phyloP scores from a whole-genome alignment of 1,140 invertebrate species.

The Parapsyche elsis region DNA sequence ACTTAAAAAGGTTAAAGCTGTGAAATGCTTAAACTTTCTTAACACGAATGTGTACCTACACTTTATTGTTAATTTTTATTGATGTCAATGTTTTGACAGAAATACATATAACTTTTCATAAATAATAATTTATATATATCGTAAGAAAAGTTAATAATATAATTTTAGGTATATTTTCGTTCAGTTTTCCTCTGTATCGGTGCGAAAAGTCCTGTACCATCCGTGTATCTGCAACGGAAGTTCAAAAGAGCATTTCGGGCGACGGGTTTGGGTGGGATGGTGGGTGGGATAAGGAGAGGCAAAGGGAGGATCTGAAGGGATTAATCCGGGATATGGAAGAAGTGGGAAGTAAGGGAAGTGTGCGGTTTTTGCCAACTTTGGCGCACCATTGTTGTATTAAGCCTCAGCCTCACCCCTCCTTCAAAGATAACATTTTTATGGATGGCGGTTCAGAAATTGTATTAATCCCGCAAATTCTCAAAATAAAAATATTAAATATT shows the following conservation, averaged over 20 bases:
- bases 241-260: constrained; percentile 40
- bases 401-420: not conserved
- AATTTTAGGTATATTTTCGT: too few relatives aligned
- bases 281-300: not conserved
- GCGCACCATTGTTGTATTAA: constrained; percentile 34
- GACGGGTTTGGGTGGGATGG: not conserved
- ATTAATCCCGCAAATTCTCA: not conserved
- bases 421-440: constrained; percentile 44
- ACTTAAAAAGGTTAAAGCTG: too few relatives aligned
- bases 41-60: too few relatives aligned
- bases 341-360: constrained; percentile 41
- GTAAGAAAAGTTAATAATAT: too few relatives aligned
- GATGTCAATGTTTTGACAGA: too few relatives aligned
- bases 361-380: constrained; percentile 55
- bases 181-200: not conserved
- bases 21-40: too few relatives aligned
- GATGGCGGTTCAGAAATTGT: constrained; percentile 6
- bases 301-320: constrained; percentile 50
- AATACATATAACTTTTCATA: too few relatives aligned
- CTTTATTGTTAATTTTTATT: too few relatives aligned
- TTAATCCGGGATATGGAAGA: constrained; percentile 54
- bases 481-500: too few relatives aligned
- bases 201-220: not conserved
- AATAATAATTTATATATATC: too few relatives aligned
- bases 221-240: constrained; percentile 46